These are phyloP conservation scores for Mesocricetus auratus DNA, from an alignment of 2,113 vertebrate genomes.

Conservation along the genomic window DNA sequence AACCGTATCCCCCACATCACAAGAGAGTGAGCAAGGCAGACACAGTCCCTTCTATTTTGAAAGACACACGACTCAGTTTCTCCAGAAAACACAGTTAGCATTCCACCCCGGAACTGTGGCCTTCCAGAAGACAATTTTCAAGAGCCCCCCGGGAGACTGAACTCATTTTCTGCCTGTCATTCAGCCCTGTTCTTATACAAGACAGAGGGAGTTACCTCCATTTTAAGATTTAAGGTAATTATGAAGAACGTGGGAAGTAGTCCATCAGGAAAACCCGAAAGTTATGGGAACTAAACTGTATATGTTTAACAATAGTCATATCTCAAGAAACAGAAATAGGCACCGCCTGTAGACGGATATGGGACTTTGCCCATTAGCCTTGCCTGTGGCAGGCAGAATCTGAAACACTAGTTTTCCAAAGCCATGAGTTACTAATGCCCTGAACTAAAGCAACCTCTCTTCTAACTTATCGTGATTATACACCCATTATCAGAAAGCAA, in stretches of 20 bases:
- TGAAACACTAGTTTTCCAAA: conserved; percentile 3
- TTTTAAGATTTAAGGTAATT: background rate
- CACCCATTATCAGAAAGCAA: background rate
- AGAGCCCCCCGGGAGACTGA: background rate
- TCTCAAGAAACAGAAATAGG: background rate
- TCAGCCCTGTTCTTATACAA: conserved; percentile 46
- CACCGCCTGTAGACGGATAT: background rate
- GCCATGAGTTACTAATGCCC: background rate
- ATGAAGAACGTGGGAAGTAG: background rate
- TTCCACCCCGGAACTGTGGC: background rate
- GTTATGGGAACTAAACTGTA: background rate
- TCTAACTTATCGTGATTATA: background rate
- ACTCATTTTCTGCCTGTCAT: conserved; percentile 16
- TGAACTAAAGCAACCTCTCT: conserved; percentile 25
- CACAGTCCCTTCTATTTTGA: background rate
- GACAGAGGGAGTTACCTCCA: background rate
- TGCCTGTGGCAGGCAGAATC: background rate
- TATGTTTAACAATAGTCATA: background rate
- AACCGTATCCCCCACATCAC: background rate
- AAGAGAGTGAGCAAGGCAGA: background rate
- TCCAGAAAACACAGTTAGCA: conserved; percentile 1
- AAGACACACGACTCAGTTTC: conserved; percentile 47
- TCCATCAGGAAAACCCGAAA: background rate
- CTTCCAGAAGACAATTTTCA: background rate
- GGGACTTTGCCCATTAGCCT: background rate